Evolutionary conservation across 2,797 vertebrate genomes (phyloP).

Genomic region (Yasuhikotakia modesta): DNA sequence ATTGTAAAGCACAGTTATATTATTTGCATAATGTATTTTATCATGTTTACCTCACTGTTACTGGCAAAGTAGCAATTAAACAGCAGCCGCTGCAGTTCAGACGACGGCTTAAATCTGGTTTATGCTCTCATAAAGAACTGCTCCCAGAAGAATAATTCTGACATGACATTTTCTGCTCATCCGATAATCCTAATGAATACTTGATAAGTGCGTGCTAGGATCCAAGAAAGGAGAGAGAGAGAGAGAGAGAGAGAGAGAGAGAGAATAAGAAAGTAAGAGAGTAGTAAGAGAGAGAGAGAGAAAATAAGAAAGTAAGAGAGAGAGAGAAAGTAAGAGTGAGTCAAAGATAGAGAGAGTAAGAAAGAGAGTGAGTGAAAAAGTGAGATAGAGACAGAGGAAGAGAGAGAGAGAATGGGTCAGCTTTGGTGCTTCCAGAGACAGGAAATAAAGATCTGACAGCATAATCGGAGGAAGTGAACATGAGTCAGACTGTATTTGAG

Average conservation of each 20-base stretch:
- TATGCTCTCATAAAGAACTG: slow-evolving; percentile 30
- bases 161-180: slow-evolving; percentile 33
- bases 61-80: slow-evolving; percentile 24
- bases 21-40: slow-evolving; percentile 3
- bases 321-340: too few species aligned
- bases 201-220: slow-evolving; percentile 35
- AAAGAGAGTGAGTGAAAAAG: too few species aligned
- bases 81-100: slow-evolving; percentile 5
- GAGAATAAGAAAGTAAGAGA: too few species aligned
- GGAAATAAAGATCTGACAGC: slow-evolving; percentile 18
- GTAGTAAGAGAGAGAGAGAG: too few species aligned
- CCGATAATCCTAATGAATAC: slow-evolving; percentile 38
- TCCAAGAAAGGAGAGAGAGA: not conserved
- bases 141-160: slow-evolving; percentile 8
- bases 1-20: not conserved
- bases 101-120: slow-evolving; percentile 24
- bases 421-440: slow-evolving; percentile 11
- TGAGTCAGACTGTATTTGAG: slow-evolving; percentile 7
- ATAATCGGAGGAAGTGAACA: slow-evolving; percentile 1
- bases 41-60: not conserved
- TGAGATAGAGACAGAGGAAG: not conserved
- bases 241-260: too few species aligned
- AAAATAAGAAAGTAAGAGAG: too few species aligned
- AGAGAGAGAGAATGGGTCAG: slow-evolving; percentile 12
- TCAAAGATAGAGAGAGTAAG: too few species aligned